phyloP scores from a whole-genome alignment of 1,140 invertebrate species.

The Cydia fagiglandana region DNA sequence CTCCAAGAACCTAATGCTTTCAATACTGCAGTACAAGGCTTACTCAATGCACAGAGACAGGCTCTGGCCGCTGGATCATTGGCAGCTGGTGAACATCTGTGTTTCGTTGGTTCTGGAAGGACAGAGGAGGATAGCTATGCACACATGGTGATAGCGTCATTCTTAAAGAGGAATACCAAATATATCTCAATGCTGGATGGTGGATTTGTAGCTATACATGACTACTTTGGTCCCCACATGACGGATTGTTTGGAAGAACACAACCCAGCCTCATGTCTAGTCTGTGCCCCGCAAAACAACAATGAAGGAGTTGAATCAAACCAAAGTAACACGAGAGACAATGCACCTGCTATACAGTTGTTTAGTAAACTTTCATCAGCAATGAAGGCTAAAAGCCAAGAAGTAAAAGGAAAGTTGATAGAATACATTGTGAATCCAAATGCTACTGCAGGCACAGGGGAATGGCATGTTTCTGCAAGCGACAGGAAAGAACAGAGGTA shows the following conservation, averaged over 20 bases:
- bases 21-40: constrained; percentile 95
- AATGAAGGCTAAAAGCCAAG: constrained; percentile 93
- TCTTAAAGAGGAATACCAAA: constrained; percentile 95
- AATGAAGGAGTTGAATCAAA: constrained; percentile 62
- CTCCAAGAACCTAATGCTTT: constrained; percentile 97
- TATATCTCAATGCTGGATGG: constrained; percentile 96
- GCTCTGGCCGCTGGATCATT: constrained; percentile 92
- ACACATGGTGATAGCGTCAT: constrained; percentile 98
- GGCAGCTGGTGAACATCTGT: constrained; percentile 97
- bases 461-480: constrained; percentile 89
- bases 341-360: constrained; percentile 81
- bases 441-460: constrained; percentile 79
- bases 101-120: constrained; percentile 97
- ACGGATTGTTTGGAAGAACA: constrained; percentile 90
- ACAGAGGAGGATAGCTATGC: constrained; percentile 98
- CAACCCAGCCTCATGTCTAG: constrained; percentile 87
- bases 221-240: constrained; percentile 90
- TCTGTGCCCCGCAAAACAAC: constrained; percentile 84
- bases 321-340: constrained; percentile 59
- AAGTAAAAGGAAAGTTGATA: constrained; percentile 95
- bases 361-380: constrained; percentile 89
- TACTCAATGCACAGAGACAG: constrained; percentile 94
- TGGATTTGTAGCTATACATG: constrained; percentile 94
- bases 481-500: constrained; percentile 94
- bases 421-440: constrained; percentile 96